Percentiles rank a stretch among this genome's conserved stretches.
Evolutionary conservation across 2,888 invertebrate genomes (phyloP).

Genomic region (Ommatoiulus sabulosus): DNA sequence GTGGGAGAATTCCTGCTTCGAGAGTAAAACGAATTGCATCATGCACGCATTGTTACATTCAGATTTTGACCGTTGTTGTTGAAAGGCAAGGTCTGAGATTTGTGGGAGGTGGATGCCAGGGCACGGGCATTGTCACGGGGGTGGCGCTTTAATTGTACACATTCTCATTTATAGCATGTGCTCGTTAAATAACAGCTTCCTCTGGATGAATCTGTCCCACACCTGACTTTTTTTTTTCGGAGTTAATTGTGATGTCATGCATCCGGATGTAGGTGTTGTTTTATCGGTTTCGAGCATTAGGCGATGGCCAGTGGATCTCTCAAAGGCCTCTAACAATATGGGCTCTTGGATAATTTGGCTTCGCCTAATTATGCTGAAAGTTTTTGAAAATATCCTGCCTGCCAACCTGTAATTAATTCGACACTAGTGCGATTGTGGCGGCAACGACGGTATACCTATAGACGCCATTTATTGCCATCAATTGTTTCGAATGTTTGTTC

Average conservation of each 20-base stretch:
- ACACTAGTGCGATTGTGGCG: constrained; percentile 8
- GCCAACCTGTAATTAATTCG: constrained; percentile 46
- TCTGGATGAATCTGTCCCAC: constrained; percentile 27
- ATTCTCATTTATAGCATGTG: neutral
- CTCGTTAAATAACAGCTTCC: constrained; percentile 25
- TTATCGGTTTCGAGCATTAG: constrained; percentile 33
- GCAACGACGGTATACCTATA: neutral
- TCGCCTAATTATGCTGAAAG: neutral
- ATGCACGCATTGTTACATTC: too few relatives aligned
- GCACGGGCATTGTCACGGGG: neutral
- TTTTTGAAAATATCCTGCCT: constrained; percentile 39
- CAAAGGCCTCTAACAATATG: constrained; percentile 42
- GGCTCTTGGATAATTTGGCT: constrained; percentile 37
- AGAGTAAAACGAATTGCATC: too few relatives aligned
- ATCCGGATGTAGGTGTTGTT: constrained; percentile 46
- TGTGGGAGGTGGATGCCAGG: constrained; percentile 19
- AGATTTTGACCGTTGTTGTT: neutral
- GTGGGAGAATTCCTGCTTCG: too few relatives aligned
- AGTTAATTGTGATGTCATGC: constrained; percentile 38
- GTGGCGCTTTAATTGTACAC: constrained; percentile 25
- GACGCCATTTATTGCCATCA: constrained; percentile 34
- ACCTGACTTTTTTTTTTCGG: constrained; percentile 35
- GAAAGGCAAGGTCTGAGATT: neutral
- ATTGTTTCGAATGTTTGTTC: neutral
- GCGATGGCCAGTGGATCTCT: neutral